Evolutionary conservation across 2,113 vertebrate genomes (phyloP).

Genomic region (Gorsachius goisagi): DNA sequence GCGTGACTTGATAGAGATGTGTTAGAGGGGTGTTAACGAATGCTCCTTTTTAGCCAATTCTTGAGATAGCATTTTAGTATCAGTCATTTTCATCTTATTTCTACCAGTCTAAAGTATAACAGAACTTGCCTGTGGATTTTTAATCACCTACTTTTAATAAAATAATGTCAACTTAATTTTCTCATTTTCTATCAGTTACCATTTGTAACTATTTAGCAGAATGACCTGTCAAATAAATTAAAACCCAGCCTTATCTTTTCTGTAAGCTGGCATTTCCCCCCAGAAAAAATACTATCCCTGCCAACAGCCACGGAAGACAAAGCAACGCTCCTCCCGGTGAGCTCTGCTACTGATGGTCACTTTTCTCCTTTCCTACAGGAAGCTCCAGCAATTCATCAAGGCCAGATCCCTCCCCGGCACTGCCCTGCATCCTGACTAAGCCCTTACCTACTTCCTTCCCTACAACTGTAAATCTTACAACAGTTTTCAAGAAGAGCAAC

Average conservation of each 20-base stretch:
- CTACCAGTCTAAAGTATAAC: neutral
- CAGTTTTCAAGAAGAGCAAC: neutral
- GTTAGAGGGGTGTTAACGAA: rapidly evolving
- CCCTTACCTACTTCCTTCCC: neutral
- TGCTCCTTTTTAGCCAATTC: neutral
- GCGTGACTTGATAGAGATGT: neutral
- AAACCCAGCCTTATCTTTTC: neutral
- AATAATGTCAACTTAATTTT: neutral
- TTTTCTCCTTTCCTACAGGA: neutral
- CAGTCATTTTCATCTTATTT: neutral
- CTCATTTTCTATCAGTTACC: neutral
- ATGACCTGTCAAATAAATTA: neutral
- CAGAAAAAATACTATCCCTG: neutral
- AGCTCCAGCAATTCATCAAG: neutral
- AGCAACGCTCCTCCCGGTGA: neutral
- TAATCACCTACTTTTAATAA: neutral
- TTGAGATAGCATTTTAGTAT: neutral
- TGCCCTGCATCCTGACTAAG: neutral
- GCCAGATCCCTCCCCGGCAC: neutral
- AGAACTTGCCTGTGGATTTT: neutral
- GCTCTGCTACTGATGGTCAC: neutral
- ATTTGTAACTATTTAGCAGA: neutral
- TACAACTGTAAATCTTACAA: neutral
- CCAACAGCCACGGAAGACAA: neutral
- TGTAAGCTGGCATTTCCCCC: neutral